Evolutionary conservation across 2,888 invertebrate genomes (phyloP).

Genomic region (Macroteleia sp.): DNA sequence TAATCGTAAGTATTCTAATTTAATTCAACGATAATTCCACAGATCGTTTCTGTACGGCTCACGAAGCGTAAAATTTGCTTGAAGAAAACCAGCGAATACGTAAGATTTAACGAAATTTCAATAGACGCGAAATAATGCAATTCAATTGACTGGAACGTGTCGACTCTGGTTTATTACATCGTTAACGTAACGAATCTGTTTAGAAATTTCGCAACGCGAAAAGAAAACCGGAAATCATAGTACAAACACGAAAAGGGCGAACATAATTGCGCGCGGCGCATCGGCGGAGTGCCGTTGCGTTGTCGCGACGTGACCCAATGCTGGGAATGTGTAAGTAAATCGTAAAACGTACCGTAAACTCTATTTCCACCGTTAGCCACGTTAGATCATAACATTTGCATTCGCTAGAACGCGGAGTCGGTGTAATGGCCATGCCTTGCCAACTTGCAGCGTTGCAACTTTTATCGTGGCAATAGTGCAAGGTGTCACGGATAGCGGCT

Average conservation of each 20-base stretch:
- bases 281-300: conserved; percentile 31
- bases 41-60: too few species aligned
- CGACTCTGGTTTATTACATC: too few species aligned
- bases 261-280: conserved; percentile 9
- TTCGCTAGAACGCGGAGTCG: conserved; percentile 48
- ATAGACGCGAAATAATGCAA: too few species aligned
- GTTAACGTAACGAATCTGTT: too few species aligned
- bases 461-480: conserved; percentile 59
- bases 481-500: conserved; percentile 58
- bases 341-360: conserved; percentile 62
- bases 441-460: conserved; percentile 55
- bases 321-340: conserved; percentile 50
- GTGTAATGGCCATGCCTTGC: conserved; percentile 50
- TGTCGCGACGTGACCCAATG: conserved; percentile 43
- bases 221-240: neutral
- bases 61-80: too few species aligned
- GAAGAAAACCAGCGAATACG: too few species aligned
- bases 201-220: too few species aligned
- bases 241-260: neutral
- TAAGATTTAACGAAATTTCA: too few species aligned
- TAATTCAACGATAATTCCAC: too few species aligned
- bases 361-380: conserved; percentile 63
- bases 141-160: too few species aligned
- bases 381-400: conserved; percentile 65
- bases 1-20: too few species aligned